phyloP scores from a whole-genome alignment of 2,797 vertebrate genomes.

The Danio kyathit region DNA sequence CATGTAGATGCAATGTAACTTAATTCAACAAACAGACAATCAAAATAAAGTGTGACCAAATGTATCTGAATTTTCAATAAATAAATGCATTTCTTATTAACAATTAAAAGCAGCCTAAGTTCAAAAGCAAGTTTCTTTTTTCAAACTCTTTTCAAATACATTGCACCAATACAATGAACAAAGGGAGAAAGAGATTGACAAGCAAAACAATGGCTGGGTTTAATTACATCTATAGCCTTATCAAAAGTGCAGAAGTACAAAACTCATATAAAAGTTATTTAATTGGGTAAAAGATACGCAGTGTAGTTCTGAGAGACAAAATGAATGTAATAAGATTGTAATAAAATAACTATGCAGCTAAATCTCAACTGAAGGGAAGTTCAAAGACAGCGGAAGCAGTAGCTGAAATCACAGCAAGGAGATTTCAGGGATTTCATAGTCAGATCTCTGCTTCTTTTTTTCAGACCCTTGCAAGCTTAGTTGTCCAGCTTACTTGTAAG shows the following conservation, averaged over 20 bases:
- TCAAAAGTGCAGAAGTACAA: background rate
- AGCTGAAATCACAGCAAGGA: conserved; percentile 9
- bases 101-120: background rate
- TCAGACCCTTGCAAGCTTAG: background rate
- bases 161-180: background rate
- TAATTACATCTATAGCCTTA: background rate
- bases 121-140: conserved; percentile 5
- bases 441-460: background rate
- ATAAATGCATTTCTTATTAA: no score
- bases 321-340: background rate
- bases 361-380: background rate
- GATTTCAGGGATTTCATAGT: background rate
- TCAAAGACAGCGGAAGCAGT: background rate
- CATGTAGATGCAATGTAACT: no score
- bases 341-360: background rate
- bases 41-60: no score
- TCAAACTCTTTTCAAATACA: background rate
- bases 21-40: no score
- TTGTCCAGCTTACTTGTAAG: background rate
- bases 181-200: background rate
- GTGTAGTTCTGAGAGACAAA: background rate
- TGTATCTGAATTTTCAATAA: no score
- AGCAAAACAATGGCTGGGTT: background rate
- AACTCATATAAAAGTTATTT: background rate
- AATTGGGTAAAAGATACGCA: background rate